These are phyloP conservation scores for Sisyra nigra DNA, from an alignment of 2,888 invertebrate species.

Conservation along the genomic window DNA sequence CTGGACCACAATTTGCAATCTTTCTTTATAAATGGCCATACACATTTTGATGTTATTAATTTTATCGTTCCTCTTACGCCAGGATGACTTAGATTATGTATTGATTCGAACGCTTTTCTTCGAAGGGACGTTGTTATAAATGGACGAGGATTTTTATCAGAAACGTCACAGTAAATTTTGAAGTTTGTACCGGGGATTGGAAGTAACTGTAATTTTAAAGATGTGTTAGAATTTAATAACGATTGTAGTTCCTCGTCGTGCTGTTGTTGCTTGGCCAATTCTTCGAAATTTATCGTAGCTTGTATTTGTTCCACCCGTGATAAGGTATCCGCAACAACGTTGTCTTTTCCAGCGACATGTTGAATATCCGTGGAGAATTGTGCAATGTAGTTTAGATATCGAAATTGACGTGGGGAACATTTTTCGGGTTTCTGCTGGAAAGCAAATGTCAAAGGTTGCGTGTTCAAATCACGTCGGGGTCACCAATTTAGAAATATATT, in stretches of 20 bases:
- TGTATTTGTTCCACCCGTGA: neutral
- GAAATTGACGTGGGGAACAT: no score
- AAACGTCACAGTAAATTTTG: neutral
- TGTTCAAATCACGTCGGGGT: no score
- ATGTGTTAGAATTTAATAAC: no score
- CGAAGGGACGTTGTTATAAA: neutral
- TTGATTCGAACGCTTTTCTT: neutral
- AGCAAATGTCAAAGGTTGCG: no score
- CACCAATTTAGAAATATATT: no score
- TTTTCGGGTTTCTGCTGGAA: no score
- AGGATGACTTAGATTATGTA: neutral
- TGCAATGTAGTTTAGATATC: no score
- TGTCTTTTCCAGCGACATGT: conserved; percentile 18
- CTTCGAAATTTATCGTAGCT: no score
- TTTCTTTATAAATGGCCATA: neutral
- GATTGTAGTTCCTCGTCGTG: no score
- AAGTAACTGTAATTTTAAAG: neutral
- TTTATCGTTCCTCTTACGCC: neutral
- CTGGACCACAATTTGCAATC: neutral
- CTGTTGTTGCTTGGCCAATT: no score
- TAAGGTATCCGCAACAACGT: conserved; percentile 16
- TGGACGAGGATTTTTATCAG: neutral
- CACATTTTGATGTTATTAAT: neutral
- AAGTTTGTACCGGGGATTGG: neutral
- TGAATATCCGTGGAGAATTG: conserved; percentile 18